phyloP scores from a whole-genome alignment of 2,797 vertebrate genomes.

The Sebastes itinus region DNA sequence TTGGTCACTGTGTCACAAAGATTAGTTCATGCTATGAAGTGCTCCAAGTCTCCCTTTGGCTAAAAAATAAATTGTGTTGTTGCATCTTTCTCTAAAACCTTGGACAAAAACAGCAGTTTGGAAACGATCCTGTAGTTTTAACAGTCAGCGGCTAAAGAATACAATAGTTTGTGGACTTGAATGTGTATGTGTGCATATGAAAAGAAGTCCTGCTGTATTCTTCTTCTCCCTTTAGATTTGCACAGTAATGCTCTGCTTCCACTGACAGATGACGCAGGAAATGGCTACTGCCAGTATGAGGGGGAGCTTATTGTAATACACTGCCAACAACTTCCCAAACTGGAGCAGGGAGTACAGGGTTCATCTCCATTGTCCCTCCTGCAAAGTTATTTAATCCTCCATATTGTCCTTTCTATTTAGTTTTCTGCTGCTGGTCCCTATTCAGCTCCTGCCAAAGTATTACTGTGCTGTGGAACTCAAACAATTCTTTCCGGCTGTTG shows the following conservation, averaged over 20 bases:
- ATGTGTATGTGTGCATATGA: neutral
- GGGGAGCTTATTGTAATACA: conserved; percentile 51
- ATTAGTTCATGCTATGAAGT: neutral
- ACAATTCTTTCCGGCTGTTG: conserved; percentile 25
- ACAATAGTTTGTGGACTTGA: neutral
- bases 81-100: neutral
- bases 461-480: conserved; percentile 44
- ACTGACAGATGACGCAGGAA: conserved; percentile 65
- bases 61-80: neutral
- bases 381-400: conserved; percentile 64
- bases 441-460: conserved; percentile 63
- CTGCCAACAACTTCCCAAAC: conserved; percentile 71
- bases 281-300: conserved; percentile 35
- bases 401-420: conserved; percentile 59
- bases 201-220: neutral
- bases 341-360: conserved; percentile 59
- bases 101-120: neutral
- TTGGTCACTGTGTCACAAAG: neutral
- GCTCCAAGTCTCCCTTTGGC: neutral
- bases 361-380: conserved; percentile 60
- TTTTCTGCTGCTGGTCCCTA: conserved; percentile 41
- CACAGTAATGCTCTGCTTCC: conserved; percentile 21
- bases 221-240: conserved; percentile 5
- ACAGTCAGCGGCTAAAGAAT: neutral
- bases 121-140: neutral